Base-by-base conservation (phyloP, 2,113 vertebrate genomes). In the Notiomystis cincta region DNA sequence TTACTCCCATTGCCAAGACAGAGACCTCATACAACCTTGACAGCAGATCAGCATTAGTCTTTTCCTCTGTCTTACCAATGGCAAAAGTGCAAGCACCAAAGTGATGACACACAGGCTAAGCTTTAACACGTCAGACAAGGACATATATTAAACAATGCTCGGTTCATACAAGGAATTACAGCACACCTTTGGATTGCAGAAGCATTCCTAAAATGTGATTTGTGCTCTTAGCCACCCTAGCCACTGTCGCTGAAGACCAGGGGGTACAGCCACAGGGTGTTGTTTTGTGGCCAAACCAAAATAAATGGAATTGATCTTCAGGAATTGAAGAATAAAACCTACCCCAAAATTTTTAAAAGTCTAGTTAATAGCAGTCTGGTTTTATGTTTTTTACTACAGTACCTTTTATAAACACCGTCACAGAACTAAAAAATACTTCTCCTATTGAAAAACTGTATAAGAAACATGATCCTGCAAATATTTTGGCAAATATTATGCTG, bases 41-140 rank as follows among this genome's bases (percentile, higher is more conserved):
- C 51, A 91, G 51, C 72, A 87, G 60, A 82, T 73, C 67, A 95
- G 67, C 70, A 66, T 91, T 64, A 97, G 73, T 48, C 51, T 92
- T 96, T 89, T 87, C 75, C 81, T 90, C 89, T 92, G 80, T 78
- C 93, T 95, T 90, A 86, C 67, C 70, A 94, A 94, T 31, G 92
- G 40, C 72, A 57, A 51, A 95, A 96, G 37, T 37, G 61, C 80
- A 89, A 75, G 86, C 73, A 90, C 89, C 60, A 73, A 89, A 77
- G 75, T 58, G 88, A 89, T 89, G 87, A 90, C 65, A 66, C 1
- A 82, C 48, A 88, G 91, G 91, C 64, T 72, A 64, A 85, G 40
- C 73, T 93, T 90, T 78, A 82, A 76, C 88, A 90, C 61, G 70
- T 81, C 82, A 91, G 90, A 93, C 82, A 65, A 10, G 30, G 71